Conservation (phyloP, 92 coral and sea anemone species). For the Pocillopora meandrina region DNA sequence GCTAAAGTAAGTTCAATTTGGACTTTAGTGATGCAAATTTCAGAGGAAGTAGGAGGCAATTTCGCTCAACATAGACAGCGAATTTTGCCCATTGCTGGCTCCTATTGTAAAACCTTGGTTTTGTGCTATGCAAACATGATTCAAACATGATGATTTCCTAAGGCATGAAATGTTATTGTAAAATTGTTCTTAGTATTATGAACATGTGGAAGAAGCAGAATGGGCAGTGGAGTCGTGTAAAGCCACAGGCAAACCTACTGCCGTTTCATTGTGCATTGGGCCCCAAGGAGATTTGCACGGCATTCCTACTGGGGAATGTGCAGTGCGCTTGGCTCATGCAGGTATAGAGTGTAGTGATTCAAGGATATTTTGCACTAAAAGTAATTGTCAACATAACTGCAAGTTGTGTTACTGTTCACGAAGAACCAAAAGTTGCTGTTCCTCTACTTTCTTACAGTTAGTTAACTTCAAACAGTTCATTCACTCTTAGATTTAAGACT, state of each 20-base stretch:
- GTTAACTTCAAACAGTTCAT: too few relatives aligned
- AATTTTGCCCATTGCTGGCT: too few relatives aligned
- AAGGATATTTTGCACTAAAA: not conserved
- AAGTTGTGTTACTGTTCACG: not conserved
- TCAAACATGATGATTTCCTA: too few relatives aligned
- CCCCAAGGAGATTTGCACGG: conserved; percentile 98
- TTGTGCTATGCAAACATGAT: too few relatives aligned
- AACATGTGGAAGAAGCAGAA: conserved; percentile 99
- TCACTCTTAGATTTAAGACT: too few relatives aligned
- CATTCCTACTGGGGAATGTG: conserved; percentile 96
- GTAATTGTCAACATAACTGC: not conserved
- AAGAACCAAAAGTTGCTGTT: not conserved
- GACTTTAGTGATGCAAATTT: too few relatives aligned
- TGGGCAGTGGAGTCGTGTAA: conserved; percentile 98
- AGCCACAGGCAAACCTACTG: conserved; percentile 92
- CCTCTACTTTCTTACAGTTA: too few relatives aligned
- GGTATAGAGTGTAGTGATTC: conserved; percentile 50
- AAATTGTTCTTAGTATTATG: conserved; percentile 75
- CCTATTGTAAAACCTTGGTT: too few relatives aligned
- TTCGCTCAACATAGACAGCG: too few relatives aligned
- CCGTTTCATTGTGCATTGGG: conserved; percentile 91
- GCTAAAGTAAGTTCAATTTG: too few relatives aligned
- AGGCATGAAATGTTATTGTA: not conserved
- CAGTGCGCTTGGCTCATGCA: conserved; percentile 94
- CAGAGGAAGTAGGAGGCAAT: too few relatives aligned